These are phyloP conservation scores for Drosophila grimshawi DNA, from an alignment of 1,140 invertebrate species.

Conservation along the genomic window DNA sequence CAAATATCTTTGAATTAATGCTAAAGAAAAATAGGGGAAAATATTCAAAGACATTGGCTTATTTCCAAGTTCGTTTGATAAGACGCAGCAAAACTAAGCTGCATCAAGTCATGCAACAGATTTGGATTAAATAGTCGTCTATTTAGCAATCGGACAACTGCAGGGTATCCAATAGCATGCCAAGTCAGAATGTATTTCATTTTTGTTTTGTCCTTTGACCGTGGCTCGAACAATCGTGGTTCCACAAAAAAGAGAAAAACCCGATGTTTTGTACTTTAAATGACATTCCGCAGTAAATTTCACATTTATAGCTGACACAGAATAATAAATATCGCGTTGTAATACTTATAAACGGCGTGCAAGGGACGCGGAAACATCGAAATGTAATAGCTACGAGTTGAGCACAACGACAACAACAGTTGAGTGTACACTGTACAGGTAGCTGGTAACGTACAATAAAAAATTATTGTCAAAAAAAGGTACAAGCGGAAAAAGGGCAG, in stretches of 20 bases:
- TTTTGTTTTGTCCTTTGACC: slow-evolving; percentile 2
- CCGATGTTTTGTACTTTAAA: slow-evolving; percentile 76
- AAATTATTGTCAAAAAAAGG: slow-evolving; percentile 50
- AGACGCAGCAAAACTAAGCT: too few relatives aligned
- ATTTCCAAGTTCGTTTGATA: too few relatives aligned
- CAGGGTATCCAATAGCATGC: slow-evolving; percentile 10
- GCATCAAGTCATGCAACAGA: too few relatives aligned
- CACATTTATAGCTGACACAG: slow-evolving; percentile 81
- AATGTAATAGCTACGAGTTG: slow-evolving; percentile 37
- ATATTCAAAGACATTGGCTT: too few relatives aligned
- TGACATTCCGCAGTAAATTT: slow-evolving; percentile 83
- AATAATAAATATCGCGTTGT: slow-evolving; percentile 75
- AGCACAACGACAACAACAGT: slow-evolving; percentile 24
- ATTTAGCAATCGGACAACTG: not conserved
- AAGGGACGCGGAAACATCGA: slow-evolving; percentile 31
- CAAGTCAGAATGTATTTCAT: not conserved
- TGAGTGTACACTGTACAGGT: slow-evolving; percentile 16
- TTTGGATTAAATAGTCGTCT: too few relatives aligned
- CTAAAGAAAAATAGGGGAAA: too few relatives aligned
- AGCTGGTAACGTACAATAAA: slow-evolving; percentile 55
- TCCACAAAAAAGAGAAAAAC: slow-evolving; percentile 5
- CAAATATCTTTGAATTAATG: not conserved
- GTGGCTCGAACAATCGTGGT: slow-evolving; percentile 40
- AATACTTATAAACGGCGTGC: slow-evolving; percentile 33
- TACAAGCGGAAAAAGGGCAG: slow-evolving; percentile 25